A percentile compares a stretch with the other conserved stretches of the same genome.
phyloP scores from a whole-genome alignment of 2,797 vertebrate genomes.

The Heteromormyrus szaboi region DNA sequence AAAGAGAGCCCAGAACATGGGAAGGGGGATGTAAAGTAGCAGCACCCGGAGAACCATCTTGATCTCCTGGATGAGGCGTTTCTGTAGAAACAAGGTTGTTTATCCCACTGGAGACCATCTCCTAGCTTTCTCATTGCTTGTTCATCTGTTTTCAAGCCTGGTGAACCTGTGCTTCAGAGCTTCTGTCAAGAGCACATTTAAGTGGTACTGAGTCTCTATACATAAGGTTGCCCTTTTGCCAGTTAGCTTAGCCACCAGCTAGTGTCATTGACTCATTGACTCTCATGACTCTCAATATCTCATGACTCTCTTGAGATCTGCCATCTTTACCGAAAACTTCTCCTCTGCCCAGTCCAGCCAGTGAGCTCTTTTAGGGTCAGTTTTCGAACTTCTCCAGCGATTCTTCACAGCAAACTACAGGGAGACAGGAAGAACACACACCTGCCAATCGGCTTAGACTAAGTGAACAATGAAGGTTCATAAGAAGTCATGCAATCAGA shows the following conservation, averaged over 20 bases:
- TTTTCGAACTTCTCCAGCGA: slow-evolving; percentile 62
- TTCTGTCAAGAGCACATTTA: background rate
- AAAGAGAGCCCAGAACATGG: slow-evolving; percentile 98
- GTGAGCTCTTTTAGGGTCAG: slow-evolving; percentile 65
- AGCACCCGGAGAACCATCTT: slow-evolving; percentile 87
- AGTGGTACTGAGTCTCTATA: background rate
- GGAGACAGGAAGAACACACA: slow-evolving; percentile 19
- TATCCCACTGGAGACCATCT: background rate
- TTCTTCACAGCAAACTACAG: slow-evolving; percentile 81
- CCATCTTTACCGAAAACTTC: slow-evolving; percentile 73
- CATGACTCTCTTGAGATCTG: background rate
- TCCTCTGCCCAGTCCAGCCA: slow-evolving; percentile 96
- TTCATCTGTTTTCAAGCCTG: background rate
- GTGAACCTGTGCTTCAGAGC: background rate
- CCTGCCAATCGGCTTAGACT: background rate
- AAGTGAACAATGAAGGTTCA: background rate
- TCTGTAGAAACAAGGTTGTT: slow-evolving; percentile 55
- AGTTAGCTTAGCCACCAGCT: background rate
- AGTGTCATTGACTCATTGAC: background rate
- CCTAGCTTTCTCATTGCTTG: background rate
- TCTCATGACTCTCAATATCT: background rate
- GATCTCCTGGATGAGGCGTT: slow-evolving; percentile 78
- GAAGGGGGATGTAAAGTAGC: slow-evolving; percentile 86
- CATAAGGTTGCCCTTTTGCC: background rate
- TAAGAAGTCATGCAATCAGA: background rate